Base-by-base conservation (phyloP, 2,113 vertebrate genomes). In the Ploceus nigricollis region DNA sequence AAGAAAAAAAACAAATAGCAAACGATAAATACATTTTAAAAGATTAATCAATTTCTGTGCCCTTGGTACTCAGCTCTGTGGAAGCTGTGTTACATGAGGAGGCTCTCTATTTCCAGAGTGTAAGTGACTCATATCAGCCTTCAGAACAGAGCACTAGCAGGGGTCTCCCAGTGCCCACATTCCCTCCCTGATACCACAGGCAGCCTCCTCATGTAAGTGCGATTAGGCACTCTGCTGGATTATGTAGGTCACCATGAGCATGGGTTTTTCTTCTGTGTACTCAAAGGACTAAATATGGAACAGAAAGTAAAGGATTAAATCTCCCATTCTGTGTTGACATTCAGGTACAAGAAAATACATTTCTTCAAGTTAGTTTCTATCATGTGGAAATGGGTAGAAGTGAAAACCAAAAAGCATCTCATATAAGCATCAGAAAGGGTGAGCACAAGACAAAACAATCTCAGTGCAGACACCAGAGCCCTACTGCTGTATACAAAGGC, bases 151-250 rank as follows among this genome's bases (percentile, higher is more conserved):
- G 30, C 9, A 35, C 13, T 78, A 37, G 40, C 45, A 79, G 50
- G 40, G 22, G 31, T 80, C 58, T 93, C 40, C 53, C 44, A 25
- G 42, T 42, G 56, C 19, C 69, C 0, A 0, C 2, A 1, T 53
- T 92, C 37, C 42, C 24, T 65, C 33, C 28, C n/a, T 42, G 63
- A 9, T 54, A 57, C 21, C 66, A 14, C 6, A 1, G 42, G 71
- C 90, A 61, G 19, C 61, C 75, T 54, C n/a, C 53, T 61, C 71
- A 27, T 27, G 6, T 13, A 54, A 24, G 47, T 27, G 19, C 39
- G 37, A 57, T 70, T 61, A 89, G 60, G 51, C 30, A 18, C 27
- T 51, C 30, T 1, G 2, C 90, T 86, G 78, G 48, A 30, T 80
- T 87, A 50, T 69, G 35, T 72, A 76, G 50, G 79, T 86, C 57